Evolutionary conservation across 2,113 vertebrate genomes (phyloP), one percentile per base, ranked within the genome.

Genomic region (Seriola quinqueradiata): DNA sequence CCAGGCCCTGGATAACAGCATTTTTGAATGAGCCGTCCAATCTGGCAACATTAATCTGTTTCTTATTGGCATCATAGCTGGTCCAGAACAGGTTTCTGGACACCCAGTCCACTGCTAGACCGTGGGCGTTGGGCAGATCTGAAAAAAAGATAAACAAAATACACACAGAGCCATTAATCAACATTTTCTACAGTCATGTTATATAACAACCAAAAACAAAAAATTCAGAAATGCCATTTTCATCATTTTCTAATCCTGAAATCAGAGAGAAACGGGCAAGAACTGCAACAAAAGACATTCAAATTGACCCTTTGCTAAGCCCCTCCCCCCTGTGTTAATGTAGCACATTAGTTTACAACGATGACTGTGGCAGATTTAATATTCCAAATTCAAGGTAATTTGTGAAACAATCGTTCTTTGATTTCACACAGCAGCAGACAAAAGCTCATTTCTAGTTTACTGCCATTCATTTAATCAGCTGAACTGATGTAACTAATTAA

Each of bases 31-130:
- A 99, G 73, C 98, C 98, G 0, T 99, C 98, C 82, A 99, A 95
- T 70, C 97, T 94, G 42, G 98, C 98, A 75, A 99, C 98, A 0
- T 99, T 99, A 75, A 99, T 99, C 91, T 99, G 98, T 87, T 98
- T 99, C 94, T 99, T 99, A 92, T 99, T 99, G 90, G 96, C 94
- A 0, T 99, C 97, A 0, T 99, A 99, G 91, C 98, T 99, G 10
- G 97, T 99, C 98, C 98, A 99, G 94, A 98, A 99, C 21, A 99
- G 96, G 88, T 99, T 99, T 79, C 98, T 96, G 83, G 98, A 99
- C 40, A 99, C 95, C 98, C 98, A 99, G 61, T 99, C 98, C 81
- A 99, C 98, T 1, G 97, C 97, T 78, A 99, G 94, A 17, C 98
- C 98, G 0, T 99, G 97, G 69, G 97, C 97, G 0, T 99, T 99